Base-by-base conservation (phyloP, 2,797 vertebrate genomes). In the Pangasius sanitwongsei region DNA sequence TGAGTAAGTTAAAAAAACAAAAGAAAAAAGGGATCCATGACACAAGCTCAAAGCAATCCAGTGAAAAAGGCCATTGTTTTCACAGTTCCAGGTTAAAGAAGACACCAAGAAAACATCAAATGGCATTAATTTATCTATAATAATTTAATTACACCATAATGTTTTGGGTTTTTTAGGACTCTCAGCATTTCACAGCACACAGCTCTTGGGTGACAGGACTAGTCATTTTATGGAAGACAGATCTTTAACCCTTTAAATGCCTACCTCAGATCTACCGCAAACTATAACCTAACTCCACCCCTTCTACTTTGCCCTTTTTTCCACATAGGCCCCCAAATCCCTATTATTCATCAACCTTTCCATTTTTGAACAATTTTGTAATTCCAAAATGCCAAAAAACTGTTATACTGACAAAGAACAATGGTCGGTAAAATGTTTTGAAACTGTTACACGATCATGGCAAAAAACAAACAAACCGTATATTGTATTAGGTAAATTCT, bases 31-130 rank as follows among this genome's bases (percentile, higher is more conserved):
- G 84, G n/a, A 91, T 87, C 53, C 37, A 59, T 6, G 61, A 72
- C 15, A 82, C 85, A 83, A 70, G 59, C 72, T 87, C 63, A 50
- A 89, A 91, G 88, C 88, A 89, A 87, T 50, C 87, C 72, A 77
- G 63, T 82, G 82, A 83, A 88, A 90, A 48, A 92, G 92, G 91
- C 92, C 92, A 91, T 90, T 91, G 91, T 91, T 87, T 85, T 91
- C 53, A 88, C 89, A 89, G 87, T 90, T 50, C 90, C 89, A 90
- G 92, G 84, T 87, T 90, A 91, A 94, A 92, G 90, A 41, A 90
- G 75, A 37, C 44, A 87, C 82, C 50, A 65, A 86, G 83, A 91
- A 88, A 87, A 81, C 81, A 70, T 87, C 55, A 34, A 77, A 86
- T 72, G 89, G 11, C 55, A 31, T 12, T 50, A 1, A 84, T 69